Evolutionary conservation across 2,113 vertebrate species (phyloP).

Genomic region (Willisornis vidua): DNA sequence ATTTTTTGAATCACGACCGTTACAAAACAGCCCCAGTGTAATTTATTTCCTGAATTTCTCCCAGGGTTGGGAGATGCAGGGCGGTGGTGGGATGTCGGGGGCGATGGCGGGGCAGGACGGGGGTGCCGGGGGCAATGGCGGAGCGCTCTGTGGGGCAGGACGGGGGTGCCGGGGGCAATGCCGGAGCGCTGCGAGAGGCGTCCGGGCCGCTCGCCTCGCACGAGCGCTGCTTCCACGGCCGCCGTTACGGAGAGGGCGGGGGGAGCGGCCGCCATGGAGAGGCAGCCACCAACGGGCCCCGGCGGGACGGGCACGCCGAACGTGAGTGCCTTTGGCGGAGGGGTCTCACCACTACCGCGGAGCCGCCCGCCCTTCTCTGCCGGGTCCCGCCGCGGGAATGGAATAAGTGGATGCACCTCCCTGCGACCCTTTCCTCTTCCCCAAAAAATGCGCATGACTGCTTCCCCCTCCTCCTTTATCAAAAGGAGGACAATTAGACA

Average conservation of each 20-base stretch:
- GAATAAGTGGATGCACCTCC: fast-evolving
- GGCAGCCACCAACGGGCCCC: neutral
- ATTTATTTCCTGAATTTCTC: neutral
- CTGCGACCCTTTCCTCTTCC: fast-evolving
- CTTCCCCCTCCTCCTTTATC: fast-evolving
- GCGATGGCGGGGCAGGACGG: fast-evolving
- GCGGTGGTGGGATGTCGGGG: fast-evolving
- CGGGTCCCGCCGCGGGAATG: neutral
- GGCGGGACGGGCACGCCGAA: neutral
- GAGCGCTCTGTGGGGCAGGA: neutral
- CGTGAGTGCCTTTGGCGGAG: neutral
- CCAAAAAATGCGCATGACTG: fast-evolving
- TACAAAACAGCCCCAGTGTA: neutral
- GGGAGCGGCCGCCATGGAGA: neutral
- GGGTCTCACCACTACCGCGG: fast-evolving
- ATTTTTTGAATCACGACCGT: neutral
- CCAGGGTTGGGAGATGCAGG: fast-evolving
- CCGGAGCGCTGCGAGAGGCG: too few relatives aligned
- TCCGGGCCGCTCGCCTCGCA: neutral
- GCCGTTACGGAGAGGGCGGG: neutral
- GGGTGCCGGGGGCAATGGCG: fast-evolving
- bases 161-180: too few relatives aligned
- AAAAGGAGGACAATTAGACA: neutral
- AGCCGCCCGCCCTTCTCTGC: fast-evolving
- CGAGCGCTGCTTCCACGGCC: neutral